These are phyloP conservation scores for Theropithecus gelada DNA, from an alignment of 2,113 vertebrate species.

Conservation along the genomic window DNA sequence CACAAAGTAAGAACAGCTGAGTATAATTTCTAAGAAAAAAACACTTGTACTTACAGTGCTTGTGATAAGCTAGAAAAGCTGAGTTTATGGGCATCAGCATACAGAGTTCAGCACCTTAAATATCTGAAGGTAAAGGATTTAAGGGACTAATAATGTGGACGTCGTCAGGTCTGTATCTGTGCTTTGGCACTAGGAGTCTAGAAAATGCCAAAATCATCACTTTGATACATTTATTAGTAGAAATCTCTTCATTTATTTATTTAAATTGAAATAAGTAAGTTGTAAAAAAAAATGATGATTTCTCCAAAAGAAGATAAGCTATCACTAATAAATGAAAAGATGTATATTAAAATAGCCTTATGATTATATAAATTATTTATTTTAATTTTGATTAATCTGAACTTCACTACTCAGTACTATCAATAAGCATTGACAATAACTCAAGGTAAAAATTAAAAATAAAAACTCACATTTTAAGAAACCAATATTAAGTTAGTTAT, in stretches of 20 bases:
- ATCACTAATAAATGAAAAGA: not conserved
- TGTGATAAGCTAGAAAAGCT: not conserved
- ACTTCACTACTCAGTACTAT: not conserved
- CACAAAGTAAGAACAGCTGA: not conserved
- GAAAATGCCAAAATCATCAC: not conserved
- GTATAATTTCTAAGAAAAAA: not conserved
- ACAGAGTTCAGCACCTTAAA: not conserved
- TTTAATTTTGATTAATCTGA: not conserved
- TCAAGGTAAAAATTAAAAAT: not conserved
- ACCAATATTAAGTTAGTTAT: not conserved
- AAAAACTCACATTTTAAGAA: not conserved
- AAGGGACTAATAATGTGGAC: not conserved
- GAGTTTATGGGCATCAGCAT: not conserved
- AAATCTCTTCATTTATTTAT: not conserved
- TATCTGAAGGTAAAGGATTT: not conserved
- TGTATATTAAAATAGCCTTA: not conserved
- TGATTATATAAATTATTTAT: not conserved
- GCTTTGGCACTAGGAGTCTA: not conserved
- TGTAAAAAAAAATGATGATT: not conserved
- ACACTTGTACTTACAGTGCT: not conserved
- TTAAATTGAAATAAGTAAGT: not conserved
- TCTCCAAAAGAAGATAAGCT: not conserved
- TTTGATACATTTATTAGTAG: not conserved
- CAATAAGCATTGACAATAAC: not conserved
- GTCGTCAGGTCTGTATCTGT: accelerated